Evolutionary conservation across 2,888 invertebrate genomes (phyloP), one percentile per base, ranked within the genome.

Genomic region (Dolichopus griseipennis): DNA sequence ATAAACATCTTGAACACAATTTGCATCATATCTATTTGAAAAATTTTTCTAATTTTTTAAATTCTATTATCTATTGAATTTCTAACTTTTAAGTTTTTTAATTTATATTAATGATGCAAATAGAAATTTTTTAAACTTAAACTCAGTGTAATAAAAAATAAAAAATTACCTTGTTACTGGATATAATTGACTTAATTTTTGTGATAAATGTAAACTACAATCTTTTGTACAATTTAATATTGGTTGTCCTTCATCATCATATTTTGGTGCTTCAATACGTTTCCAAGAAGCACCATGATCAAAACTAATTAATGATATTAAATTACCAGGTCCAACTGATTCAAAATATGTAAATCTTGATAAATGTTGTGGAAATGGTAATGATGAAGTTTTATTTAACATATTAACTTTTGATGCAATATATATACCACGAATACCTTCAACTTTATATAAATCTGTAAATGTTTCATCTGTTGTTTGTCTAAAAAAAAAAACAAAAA

Each of bases 211-310:
- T 65, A 95, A 83, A 27, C 93, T 92, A 81, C 95, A 95, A 8
- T 88, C 87, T 71, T 86, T 85, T 65, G 85, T 82, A 76, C 93
- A 93, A 73, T 85, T 85, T n/a, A 18, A 18, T 61, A 90, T 83
- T 20, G 85, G 84, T 72, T 86, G 85, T 1, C 91, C 90, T 81
- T 87, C 82, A 67, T 87, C 85, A 77, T 92, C 91, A 37, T 83
- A 82, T 33, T 83, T 81, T 0, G 95, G 94, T 0, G 93, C 87
- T 69, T 85, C 85, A 65, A 95, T 85, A 0, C 85, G 85, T 0
- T 86, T 85, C 96, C 95, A 96, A 9, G 88, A 87, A 66, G 87
- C 89, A 3, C 96, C 96, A 76, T 93, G 91, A 79, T 95, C 93
- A 78, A 88, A 95, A 0, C 93, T 90, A 68, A 95, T 93, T 67